A percentile compares a stretch with the other conserved stretches of the same genome.
Evolutionary conservation across 2,888 invertebrate genomes (phyloP).

Genomic region (Spodoptera littoralis): DNA sequence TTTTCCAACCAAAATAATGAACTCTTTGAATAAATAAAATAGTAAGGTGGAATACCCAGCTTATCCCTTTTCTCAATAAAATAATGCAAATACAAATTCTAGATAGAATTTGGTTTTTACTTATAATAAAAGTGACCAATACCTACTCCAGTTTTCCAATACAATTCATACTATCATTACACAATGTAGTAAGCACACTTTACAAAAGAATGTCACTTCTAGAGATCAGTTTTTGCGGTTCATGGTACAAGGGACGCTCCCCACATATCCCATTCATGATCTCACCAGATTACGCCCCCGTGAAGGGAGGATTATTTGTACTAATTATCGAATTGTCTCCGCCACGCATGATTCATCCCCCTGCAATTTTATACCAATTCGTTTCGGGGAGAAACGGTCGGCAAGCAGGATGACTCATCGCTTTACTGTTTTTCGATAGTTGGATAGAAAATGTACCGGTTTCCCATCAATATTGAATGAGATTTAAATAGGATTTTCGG

Average conservation of each 20-base stretch:
- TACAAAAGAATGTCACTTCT: slow-evolving; percentile 23
- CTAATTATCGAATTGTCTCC: slow-evolving; percentile 71
- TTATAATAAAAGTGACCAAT: no score
- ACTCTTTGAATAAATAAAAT: slow-evolving; percentile 4
- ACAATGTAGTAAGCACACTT: not conserved
- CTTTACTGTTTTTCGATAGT: slow-evolving; percentile 53
- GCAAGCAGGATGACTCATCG: slow-evolving; percentile 61
- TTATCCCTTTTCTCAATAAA: no score
- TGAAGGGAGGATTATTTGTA: slow-evolving; percentile 62
- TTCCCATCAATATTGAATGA: slow-evolving; percentile 40
- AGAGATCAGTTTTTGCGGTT: slow-evolving; percentile 28
- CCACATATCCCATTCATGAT: slow-evolving; percentile 59
- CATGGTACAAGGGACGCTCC: slow-evolving; percentile 46
- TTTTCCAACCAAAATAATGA: not conserved
- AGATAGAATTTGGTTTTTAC: no score
- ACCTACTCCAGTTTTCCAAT: not conserved
- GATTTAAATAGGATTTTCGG: slow-evolving; percentile 29
- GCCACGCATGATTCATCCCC: slow-evolving; percentile 64
- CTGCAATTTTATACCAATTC: slow-evolving; percentile 64
- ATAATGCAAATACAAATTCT: no score
- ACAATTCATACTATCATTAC: not conserved
- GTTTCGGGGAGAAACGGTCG: slow-evolving; percentile 33
- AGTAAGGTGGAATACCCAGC: no score
- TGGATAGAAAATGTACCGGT: slow-evolving; percentile 33
- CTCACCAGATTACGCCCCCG: slow-evolving; percentile 47